A percentile compares a stretch with the other conserved stretches of the same genome.
Evolutionary conservation across 2,797 vertebrate species (phyloP).

Genomic region (Pangasius krempfi): DNA sequence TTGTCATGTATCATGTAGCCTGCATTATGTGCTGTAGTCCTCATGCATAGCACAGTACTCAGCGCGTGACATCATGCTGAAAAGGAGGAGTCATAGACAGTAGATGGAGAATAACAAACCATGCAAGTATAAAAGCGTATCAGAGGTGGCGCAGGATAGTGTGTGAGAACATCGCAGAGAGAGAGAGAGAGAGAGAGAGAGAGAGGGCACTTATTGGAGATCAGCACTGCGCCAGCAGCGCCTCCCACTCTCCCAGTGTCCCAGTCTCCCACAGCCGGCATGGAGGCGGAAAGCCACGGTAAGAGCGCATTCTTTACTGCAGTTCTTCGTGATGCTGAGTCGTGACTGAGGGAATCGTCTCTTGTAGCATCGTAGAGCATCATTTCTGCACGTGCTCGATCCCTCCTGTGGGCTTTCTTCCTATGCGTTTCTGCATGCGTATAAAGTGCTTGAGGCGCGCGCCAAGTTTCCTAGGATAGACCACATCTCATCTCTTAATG

Average conservation of each 20-base stretch:
- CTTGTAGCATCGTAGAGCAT: neutral
- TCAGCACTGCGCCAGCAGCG: slow-evolving; percentile 25
- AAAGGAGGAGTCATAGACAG: neutral
- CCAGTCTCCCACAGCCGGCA: slow-evolving; percentile 20
- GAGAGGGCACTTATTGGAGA: neutral
- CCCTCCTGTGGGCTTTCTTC: neutral
- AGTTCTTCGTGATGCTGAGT: neutral
- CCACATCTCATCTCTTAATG: neutral
- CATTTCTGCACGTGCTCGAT: neutral
- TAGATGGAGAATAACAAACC: slow-evolving; percentile 1
- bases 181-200: neutral
- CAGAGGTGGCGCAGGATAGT: neutral
- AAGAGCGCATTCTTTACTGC: slow-evolving; percentile 23
- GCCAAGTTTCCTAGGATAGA: slow-evolving; percentile 10
- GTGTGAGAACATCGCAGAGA: neutral
- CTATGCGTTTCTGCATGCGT: neutral
- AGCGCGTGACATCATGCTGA: slow-evolving; percentile 6
- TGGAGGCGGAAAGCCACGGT: slow-evolving; percentile 40
- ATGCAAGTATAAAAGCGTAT: neutral
- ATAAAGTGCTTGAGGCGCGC: neutral
- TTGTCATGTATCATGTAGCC: neutral
- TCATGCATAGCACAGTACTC: neutral
- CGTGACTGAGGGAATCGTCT: slow-evolving; percentile 3
- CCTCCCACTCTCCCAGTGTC: slow-evolving; percentile 19
- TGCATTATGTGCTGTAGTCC: neutral